These are phyloP conservation scores for Campoplex capitator DNA, from an alignment of 2,888 invertebrate genomes.

Conservation along the genomic window DNA sequence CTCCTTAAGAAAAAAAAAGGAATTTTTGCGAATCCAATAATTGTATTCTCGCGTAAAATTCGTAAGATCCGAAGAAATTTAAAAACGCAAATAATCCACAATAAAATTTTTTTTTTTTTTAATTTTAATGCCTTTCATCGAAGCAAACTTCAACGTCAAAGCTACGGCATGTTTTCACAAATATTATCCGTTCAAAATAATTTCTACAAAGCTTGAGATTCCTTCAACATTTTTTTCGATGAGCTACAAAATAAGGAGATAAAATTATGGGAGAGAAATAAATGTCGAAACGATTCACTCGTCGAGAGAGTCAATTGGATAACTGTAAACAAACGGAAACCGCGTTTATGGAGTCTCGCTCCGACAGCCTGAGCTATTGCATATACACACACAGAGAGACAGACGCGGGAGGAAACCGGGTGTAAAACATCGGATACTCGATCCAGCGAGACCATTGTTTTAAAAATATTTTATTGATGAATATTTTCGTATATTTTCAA, in stretches of 20 bases:
- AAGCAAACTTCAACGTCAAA: background rate
- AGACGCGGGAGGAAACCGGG: slow-evolving; percentile 7
- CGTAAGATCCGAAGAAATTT: background rate
- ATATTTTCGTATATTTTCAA: background rate
- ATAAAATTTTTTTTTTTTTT: no score
- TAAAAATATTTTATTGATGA: slow-evolving; percentile 27
- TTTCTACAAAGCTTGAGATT: background rate
- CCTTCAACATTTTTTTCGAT: background rate
- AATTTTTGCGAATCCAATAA: background rate
- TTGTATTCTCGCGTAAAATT: background rate
- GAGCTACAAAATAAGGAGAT: background rate
- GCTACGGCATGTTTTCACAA: background rate
- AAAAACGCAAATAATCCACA: no score
- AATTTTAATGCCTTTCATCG: background rate
- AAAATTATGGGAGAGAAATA: slow-evolving; percentile 30
- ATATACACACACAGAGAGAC: slow-evolving; percentile 10
- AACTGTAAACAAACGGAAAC: slow-evolving; percentile 64
- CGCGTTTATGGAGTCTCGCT: slow-evolving; percentile 54
- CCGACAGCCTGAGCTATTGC: background rate
- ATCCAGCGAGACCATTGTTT: slow-evolving; percentile 7
- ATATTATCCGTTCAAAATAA: background rate
- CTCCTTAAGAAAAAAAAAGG: background rate
- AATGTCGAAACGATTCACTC: slow-evolving; percentile 59
- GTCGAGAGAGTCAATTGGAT: slow-evolving; percentile 62
- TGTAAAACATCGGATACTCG: slow-evolving; percentile 53